phyloP scores from a whole-genome alignment of 1,140 invertebrate genomes.

The Drosophila nikananu region DNA sequence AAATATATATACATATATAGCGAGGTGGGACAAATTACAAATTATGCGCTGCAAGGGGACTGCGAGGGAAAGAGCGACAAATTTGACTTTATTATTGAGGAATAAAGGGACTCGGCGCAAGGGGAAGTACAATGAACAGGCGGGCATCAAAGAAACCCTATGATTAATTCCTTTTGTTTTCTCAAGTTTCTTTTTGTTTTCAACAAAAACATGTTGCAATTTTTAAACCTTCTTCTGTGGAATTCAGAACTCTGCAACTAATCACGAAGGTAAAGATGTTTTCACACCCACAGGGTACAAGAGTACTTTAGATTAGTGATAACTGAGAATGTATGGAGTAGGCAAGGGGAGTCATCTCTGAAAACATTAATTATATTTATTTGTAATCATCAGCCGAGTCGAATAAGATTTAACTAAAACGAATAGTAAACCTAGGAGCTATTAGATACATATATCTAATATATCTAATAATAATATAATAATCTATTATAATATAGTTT shows the following conservation, averaged over 20 bases:
- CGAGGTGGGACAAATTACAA: slow-evolving; percentile 39
- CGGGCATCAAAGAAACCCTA: background rate
- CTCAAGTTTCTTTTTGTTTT: background rate
- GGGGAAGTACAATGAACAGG: background rate
- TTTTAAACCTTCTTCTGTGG: background rate
- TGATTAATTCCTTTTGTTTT: background rate
- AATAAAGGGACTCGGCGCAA: slow-evolving; percentile 24
- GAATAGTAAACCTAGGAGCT: background rate
- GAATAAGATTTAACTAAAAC: background rate
- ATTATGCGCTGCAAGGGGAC: slow-evolving; percentile 36
- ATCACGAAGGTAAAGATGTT: background rate
- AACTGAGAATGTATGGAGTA: background rate
- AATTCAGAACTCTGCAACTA: background rate
- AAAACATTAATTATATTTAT: background rate
- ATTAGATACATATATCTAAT: no score
- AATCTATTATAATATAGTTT: background rate
- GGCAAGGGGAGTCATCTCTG: background rate
- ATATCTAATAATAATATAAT: no score
- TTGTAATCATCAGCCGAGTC: background rate
- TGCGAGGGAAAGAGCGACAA: slow-evolving; percentile 17
- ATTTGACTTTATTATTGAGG: slow-evolving; percentile 69
- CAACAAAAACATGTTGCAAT: no score
- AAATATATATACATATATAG: slow-evolving; percentile 7
- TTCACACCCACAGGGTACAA: background rate
- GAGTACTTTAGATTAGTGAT: background rate